Percentiles rank a stretch among this genome's conserved stretches.
phyloP scores from a whole-genome alignment of 2,797 vertebrate species.

The Ceryle rudis region DNA sequence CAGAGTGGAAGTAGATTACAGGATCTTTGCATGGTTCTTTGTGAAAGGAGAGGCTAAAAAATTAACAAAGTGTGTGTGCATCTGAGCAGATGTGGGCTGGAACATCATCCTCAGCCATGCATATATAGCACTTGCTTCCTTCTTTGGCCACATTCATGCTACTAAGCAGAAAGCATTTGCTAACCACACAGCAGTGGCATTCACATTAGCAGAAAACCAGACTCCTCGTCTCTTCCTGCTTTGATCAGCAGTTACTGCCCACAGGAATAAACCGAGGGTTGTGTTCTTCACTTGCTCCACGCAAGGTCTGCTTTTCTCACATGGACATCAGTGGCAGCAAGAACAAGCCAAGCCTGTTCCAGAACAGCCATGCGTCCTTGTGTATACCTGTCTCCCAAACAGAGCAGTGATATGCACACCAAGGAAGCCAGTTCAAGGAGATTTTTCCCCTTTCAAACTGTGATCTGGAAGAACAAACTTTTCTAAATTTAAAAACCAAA shows the following conservation, averaged over 20 bases:
- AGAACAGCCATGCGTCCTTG: background rate
- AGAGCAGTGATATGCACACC: accelerated
- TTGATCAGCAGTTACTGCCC: constrained; percentile 46
- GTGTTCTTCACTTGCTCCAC: background rate
- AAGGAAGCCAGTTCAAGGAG: background rate
- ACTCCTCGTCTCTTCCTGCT: background rate
- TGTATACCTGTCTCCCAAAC: background rate
- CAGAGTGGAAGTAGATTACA: background rate
- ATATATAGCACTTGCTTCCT: constrained; percentile 46
- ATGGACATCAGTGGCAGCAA: background rate
- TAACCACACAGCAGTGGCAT: constrained; percentile 38
- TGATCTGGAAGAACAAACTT: background rate
- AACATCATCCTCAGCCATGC: background rate
- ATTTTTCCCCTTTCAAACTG: background rate
- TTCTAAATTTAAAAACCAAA: background rate
- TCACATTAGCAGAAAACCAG: constrained; percentile 30
- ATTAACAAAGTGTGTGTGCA: background rate
- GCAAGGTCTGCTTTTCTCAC: background rate
- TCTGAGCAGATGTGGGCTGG: constrained; percentile 24
- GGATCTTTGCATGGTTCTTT: background rate
- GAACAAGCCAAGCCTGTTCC: background rate
- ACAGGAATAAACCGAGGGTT: constrained; percentile 14
- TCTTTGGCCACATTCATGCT: constrained; percentile 23
- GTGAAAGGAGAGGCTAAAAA: background rate
- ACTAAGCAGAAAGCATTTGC: constrained; percentile 29